A percentile compares a stretch with the other conserved stretches of the same genome.
These are phyloP conservation scores for Plectropomus leopardus DNA, from an alignment of 2,113 vertebrate species.

Conservation along the genomic window DNA sequence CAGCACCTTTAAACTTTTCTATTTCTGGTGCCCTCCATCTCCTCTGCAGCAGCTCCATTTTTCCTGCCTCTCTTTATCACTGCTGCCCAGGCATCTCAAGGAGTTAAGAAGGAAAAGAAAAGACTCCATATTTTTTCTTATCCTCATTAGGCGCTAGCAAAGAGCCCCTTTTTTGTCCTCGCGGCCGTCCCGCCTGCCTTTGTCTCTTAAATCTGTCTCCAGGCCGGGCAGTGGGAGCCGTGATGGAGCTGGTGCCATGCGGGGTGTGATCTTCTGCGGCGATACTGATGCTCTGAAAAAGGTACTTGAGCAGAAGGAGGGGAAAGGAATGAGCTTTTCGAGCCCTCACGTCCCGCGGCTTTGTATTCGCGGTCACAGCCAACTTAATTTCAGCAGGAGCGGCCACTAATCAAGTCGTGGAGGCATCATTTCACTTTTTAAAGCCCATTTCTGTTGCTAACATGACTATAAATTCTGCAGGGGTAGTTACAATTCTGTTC, in stretches of 20 bases:
- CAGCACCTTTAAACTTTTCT: slow-evolving; percentile 53
- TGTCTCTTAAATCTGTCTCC: slow-evolving; percentile 80
- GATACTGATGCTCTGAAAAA: slow-evolving; percentile 67
- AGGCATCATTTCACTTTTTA: slow-evolving; percentile 55
- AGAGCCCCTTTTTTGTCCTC: slow-evolving; percentile 30
- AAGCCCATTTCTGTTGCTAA: slow-evolving; percentile 45
- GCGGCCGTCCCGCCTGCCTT: slow-evolving; percentile 52
- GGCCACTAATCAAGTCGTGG: slow-evolving; percentile 50
- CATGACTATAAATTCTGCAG: slow-evolving; percentile 36
- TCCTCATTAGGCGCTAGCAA: slow-evolving; percentile 74
- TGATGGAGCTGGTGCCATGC: slow-evolving; percentile 72
- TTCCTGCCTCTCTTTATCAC: slow-evolving; percentile 64
- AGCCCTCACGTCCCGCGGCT: slow-evolving; percentile 37
- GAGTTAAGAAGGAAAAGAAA: slow-evolving; percentile 62
- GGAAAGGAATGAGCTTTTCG: slow-evolving; percentile 47
- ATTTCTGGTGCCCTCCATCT: slow-evolving; percentile 52
- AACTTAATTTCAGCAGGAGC: slow-evolving; percentile 52
- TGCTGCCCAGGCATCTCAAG: slow-evolving; percentile 60
- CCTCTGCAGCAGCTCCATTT: slow-evolving; percentile 48
- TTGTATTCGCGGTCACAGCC: slow-evolving; percentile 50
- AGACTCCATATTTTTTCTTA: slow-evolving; percentile 67
- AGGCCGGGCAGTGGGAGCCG: slow-evolving; percentile 47
- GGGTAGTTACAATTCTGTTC: slow-evolving; percentile 25
- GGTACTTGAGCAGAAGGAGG: slow-evolving; percentile 54
- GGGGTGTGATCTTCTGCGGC: slow-evolving; percentile 55